Evolutionary conservation across 1,140 invertebrate genomes (phyloP), one percentile per base, ranked within the genome.

Genomic region (Calliphora vicina): DNA sequence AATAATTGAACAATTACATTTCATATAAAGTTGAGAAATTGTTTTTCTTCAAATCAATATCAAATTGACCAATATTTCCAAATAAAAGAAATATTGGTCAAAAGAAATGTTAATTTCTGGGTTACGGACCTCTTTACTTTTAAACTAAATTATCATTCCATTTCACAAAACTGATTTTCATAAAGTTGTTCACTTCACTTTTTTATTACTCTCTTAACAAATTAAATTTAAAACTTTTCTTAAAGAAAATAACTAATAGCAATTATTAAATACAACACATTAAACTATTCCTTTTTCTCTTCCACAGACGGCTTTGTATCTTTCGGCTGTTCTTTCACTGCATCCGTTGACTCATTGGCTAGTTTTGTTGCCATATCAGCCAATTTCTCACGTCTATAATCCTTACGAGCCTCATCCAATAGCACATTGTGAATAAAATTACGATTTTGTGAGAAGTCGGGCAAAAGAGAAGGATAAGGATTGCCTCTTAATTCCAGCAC

Each of bases 401-500:
- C 94, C 87, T 93, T 93, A 87, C 93, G 94, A n/a, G 94, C 94
- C 86, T 95, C 94, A 87, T 95, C 94, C 81, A 95, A 88, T 9
- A 95, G 86, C 25, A 95, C 91, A 90, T 95, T 95, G 86, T 95
- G 94, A 82, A 95, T 92, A n/a, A 94, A 89, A 88, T 92, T 92
- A 85, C 92, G 92, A 86, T 94, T 95, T 50, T 91, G 91, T 29
- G 87, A 85, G 61, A 90, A 90, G 87, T 93, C 93, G 13, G 91
- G 91, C n/a, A 88, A 84, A 27, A 95, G 87, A 6, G 92, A 86
- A 45, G 94, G 94, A 86, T 93, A 95, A 5, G 94, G 93, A 90
- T 94, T 94, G 90, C 96, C 96, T 92, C 93, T 93, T 4, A 98
- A 91, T 92, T 98, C 97, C 80, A 98, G 90, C 80, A 98, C 92